A percentile compares a stretch with the other conserved stretches of the same genome.
phyloP scores from a whole-genome alignment of 2,888 invertebrate genomes.

The Abscondita cerata region DNA sequence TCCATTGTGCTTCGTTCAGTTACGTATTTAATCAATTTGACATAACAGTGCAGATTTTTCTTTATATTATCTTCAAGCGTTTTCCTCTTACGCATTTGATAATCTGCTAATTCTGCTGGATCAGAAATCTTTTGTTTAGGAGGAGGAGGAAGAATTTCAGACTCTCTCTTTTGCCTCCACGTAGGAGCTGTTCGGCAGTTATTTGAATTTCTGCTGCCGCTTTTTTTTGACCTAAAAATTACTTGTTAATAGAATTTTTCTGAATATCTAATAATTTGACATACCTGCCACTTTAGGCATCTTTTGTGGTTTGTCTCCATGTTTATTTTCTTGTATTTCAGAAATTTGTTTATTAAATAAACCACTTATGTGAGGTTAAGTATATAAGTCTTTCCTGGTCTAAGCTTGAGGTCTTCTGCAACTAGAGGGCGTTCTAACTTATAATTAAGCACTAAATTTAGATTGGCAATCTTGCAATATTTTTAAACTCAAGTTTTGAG shows the following conservation, averaged over 20 bases:
- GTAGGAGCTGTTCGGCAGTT: constrained; percentile 95
- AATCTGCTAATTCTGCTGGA: constrained; percentile 95
- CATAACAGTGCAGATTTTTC: constrained; percentile 93
- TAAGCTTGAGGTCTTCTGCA: too few relatives aligned
- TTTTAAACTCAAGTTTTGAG: too few relatives aligned
- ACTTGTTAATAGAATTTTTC: constrained; percentile 7
- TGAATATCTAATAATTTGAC: constrained; percentile 15
- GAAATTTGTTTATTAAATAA: too few relatives aligned
- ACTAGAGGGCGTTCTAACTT: too few relatives aligned
- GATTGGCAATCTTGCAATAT: too few relatives aligned
- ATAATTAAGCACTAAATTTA: too few relatives aligned
- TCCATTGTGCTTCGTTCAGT: too few relatives aligned
- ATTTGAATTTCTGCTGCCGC: constrained; percentile 99
- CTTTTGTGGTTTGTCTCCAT: constrained; percentile 82
- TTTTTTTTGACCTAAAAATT: constrained; percentile 90
- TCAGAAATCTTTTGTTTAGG: constrained; percentile 99
- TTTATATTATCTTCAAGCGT: constrained; percentile 97
- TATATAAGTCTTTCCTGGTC: too few relatives aligned
- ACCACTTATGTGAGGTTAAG: too few relatives aligned
- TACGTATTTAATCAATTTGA: constrained; percentile 99
- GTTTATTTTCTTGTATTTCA: too few relatives aligned
- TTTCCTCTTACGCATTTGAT: constrained; percentile 94
- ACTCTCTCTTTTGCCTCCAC: constrained; percentile 98
- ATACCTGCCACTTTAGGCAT: constrained; percentile 97
- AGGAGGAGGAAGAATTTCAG: constrained; percentile 96